Evolutionary conservation across 1,140 invertebrate species (phyloP).

Genomic region (Hylyphantes graminicola): DNA sequence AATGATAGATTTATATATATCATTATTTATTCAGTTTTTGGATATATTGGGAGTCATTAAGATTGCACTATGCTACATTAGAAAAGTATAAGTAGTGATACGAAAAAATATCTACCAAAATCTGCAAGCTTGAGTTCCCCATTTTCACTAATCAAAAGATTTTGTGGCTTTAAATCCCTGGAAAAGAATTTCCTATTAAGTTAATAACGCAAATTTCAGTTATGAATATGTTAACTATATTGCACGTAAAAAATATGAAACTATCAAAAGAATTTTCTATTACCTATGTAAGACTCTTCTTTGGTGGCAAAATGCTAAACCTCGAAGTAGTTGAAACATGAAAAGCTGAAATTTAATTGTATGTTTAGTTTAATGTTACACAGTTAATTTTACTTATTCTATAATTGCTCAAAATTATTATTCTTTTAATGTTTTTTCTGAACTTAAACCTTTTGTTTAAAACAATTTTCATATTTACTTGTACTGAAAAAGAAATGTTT

Average conservation of each 20-base stretch:
- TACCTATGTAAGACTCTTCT: slow-evolving; percentile 74
- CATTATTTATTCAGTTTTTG: too few species aligned
- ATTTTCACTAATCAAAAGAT: slow-evolving; percentile 74
- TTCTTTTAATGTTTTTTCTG: too few species aligned
- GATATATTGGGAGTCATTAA: too few species aligned
- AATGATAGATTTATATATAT: too few species aligned
- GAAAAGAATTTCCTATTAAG: slow-evolving; percentile 16
- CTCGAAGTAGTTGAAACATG: slow-evolving; percentile 77
- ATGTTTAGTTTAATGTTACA: neutral
- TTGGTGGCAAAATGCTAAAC: slow-evolving; percentile 77
- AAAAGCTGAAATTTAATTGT: slow-evolving; percentile 72
- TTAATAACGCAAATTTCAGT: neutral
- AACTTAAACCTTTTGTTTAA: too few species aligned
- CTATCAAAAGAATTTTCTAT: neutral
- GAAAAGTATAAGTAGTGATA: too few species aligned
- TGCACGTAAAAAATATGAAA: neutral
- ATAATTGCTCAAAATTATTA: neutral
- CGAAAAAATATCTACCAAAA: slow-evolving; percentile 68
- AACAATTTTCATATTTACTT: too few species aligned
- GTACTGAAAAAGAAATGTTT: too few species aligned
- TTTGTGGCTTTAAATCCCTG: slow-evolving; percentile 78
- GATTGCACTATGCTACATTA: too few species aligned
- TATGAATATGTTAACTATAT: neutral
- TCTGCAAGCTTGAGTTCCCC: slow-evolving; percentile 78
- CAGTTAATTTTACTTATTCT: neutral